phyloP scores from a whole-genome alignment of 2,113 vertebrate species.

The Donacobius atricapilla region DNA sequence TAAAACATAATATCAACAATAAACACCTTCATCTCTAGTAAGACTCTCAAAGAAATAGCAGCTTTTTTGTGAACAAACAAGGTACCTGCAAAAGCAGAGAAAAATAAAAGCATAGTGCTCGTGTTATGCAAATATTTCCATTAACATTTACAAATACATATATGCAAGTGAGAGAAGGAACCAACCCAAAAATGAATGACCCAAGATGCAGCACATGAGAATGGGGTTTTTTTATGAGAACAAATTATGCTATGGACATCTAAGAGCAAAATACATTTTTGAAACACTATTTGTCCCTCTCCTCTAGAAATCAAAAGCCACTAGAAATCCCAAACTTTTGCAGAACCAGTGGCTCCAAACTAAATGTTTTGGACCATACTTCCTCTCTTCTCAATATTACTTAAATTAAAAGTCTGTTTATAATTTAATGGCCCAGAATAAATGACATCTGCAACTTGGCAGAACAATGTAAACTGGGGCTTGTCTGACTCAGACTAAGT shows the following conservation, averaged over 20 bases:
- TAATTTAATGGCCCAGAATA: neutral
- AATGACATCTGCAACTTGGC: slow-evolving; percentile 6
- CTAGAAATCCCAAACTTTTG: neutral
- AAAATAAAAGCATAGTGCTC: neutral
- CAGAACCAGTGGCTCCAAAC: neutral
- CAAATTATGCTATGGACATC: neutral
- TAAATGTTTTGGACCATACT: neutral
- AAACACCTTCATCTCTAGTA: neutral
- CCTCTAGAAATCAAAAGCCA: neutral
- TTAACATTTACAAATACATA: neutral
- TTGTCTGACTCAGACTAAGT: neutral
- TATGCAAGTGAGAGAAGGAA: neutral
- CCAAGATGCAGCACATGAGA: neutral
- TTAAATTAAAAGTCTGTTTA: slow-evolving; percentile 5
- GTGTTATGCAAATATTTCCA: neutral
- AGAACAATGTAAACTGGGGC: slow-evolving; percentile 1
- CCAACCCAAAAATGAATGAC: neutral
- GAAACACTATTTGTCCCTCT: neutral
- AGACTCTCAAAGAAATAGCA: neutral
- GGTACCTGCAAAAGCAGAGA: neutral
- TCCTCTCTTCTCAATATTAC: neutral
- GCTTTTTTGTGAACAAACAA: neutral
- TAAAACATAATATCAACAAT: neutral
- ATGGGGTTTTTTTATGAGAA: neutral
- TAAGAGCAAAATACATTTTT: neutral